Evolutionary conservation across 1,140 invertebrate genomes (phyloP), one percentile per base, ranked within the genome.

Genomic region (Drosophila pachea): DNA sequence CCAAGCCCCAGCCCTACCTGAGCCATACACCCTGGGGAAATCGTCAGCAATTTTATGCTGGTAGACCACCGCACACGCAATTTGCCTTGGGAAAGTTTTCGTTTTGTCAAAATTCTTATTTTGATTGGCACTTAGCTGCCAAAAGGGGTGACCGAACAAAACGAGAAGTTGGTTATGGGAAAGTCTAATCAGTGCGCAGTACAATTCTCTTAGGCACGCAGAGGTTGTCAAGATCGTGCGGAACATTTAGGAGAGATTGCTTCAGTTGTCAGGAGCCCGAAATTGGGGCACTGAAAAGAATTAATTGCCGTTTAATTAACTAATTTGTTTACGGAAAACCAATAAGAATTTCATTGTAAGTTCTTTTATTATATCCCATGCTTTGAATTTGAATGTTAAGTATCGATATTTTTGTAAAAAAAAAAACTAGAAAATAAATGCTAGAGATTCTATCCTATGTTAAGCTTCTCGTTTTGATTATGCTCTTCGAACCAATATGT

Each of bases 41-140:
- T 62, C 72, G 73, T 86, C 70, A 86, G 82, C 76, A 77, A 77
- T 86, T 86, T 86, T 86, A 86, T 86, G 81, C 81, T 86, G 81
- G 81, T 86, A 79, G 76, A 67, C 45, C 31, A 66, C 56, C 33
- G 65, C 36, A 49, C 29, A 83, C 75, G 78, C 79, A 76, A 84
- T 84, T 84, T 63, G 81, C 81, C 73, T 84, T 84, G 79, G 79
- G 81, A 84, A 84, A 84, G 69, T 73, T 73, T 84, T 84, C 76
- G 65, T 76, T 84, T 83, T 84, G 73, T 83, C 79, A 79, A 75
- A 73, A 83, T 74, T 83, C 61, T 48, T 59, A 61, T 67, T 84
- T 83, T 83, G 78, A 83, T 83, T 83, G 78, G 78, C 78, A 83
- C 78, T 83, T 83, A 76, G 63, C 68, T 50, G 61, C 6, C 12